Conservation (phyloP, 2,113 vertebrate species). For the Thunnus thynnus region DNA sequence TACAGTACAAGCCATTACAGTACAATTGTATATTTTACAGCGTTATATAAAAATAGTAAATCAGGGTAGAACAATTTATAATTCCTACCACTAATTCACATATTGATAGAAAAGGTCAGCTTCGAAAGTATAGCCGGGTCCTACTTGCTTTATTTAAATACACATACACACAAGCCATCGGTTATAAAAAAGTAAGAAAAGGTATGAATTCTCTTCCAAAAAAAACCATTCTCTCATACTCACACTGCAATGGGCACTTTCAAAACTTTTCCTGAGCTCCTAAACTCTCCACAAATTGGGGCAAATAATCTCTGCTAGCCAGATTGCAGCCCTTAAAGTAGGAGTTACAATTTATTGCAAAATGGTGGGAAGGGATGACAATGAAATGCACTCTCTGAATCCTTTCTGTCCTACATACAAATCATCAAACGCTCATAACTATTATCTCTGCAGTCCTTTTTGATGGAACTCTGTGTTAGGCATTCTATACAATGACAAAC, state of each 20-base stretch:
- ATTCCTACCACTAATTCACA: constrained; percentile 59
- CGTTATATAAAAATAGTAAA: constrained; percentile 82
- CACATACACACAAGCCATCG: constrained; percentile 64
- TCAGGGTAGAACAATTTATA: constrained; percentile 50
- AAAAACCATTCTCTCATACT: constrained; percentile 66
- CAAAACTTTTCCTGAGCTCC: constrained; percentile 84
- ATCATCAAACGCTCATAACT: constrained; percentile 45
- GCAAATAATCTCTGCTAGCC: constrained; percentile 80
- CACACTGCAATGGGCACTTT: constrained; percentile 79
- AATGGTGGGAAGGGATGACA: constrained; percentile 74
- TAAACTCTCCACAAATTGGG: constrained; percentile 75
- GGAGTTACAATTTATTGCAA: constrained; percentile 79
- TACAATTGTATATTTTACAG: constrained; percentile 73
- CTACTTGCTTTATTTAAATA: constrained; percentile 69
- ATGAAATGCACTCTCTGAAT: constrained; percentile 74
- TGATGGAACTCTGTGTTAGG: constrained; percentile 27
- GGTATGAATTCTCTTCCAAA: constrained; percentile 25
- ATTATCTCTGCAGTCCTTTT: constrained; percentile 14
- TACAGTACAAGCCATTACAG: constrained; percentile 74
- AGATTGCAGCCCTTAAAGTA: constrained; percentile 80
- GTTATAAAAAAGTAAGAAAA: constrained; percentile 73
- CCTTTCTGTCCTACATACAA: constrained; percentile 62
- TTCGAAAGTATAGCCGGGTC: constrained; percentile 74
- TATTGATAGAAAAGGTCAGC: constrained; percentile 76
- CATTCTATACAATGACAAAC: constrained; percentile 56